Evolutionary conservation across 2,888 invertebrate genomes (phyloP), one percentile per base, ranked within the genome.

Genomic region (Acrobasis suavella): DNA sequence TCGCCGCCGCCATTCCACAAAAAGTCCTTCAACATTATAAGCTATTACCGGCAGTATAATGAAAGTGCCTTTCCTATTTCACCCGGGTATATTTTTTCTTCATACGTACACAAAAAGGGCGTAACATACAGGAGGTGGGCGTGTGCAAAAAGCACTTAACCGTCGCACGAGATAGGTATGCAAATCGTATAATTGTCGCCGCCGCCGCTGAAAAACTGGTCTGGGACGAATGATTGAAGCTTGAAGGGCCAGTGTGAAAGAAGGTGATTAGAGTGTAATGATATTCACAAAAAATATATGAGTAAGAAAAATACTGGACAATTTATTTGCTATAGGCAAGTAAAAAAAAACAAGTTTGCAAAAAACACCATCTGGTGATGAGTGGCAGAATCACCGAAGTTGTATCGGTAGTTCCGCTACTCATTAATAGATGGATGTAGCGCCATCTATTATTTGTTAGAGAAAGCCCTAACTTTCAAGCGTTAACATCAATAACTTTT

Each of bases 171-270:
- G 83, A 80, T 78, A 76, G 75, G 71, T 77, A 85, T 85, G 85
- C 84, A 85, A 86, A 86, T 85, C 77, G 72, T 73, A 78, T 85
- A 83, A 86, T 85, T 83, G 84, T 75, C 66, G 70, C 32, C 32
- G 67, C 70, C 63, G 69, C 67, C 72, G 66, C 63, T 63, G 71
- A 54, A 65, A 72, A 78, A 38, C 15, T 16, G 60, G 32, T 38
- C 9, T 60, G 50, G 17, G 10, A 9, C 51, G 2, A 22, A 32
- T 46, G 14, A 46, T 46, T 46, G 46, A 46, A 46, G 46, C 14
- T 46, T 39, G 39, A 56, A 42, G 56, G 42, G 56, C 16, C n/a
- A 46, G n/a, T n/a, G 14, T 46, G n/a, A 46, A 46, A 46, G 46
- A 46, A 46, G n/a, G 12, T 46, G 46, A 46, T 46, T 46, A n/a